A percentile compares a stretch with the other conserved stretches of the same genome.
Evolutionary conservation across 2,797 vertebrate species (phyloP).

Genomic region (Galaxias olidus): DNA sequence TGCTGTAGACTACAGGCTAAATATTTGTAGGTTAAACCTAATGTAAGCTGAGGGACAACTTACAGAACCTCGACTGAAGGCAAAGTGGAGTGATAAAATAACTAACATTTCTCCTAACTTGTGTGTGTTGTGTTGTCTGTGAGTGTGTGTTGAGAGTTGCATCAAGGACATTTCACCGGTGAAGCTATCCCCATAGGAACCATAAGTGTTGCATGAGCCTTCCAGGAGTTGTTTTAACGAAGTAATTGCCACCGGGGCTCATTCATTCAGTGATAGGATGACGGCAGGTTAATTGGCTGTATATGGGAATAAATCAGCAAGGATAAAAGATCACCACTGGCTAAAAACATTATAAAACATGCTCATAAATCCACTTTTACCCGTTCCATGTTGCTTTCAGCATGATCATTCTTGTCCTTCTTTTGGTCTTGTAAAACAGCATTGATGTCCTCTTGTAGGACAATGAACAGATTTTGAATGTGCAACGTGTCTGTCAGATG

Average conservation of each 20-base stretch:
- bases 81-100: too few species aligned
- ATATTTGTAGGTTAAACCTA: too few species aligned
- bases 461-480: too few species aligned
- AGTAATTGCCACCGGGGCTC: not conserved
- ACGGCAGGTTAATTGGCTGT: slow-evolving; percentile 15
- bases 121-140: slow-evolving; percentile 2
- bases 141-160: not conserved
- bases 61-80: too few species aligned
- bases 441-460: too few species aligned
- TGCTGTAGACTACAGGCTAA: too few species aligned
- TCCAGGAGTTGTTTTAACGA: slow-evolving; percentile 13
- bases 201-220: not conserved
- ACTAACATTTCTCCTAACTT: too few species aligned
- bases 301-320: not conserved
- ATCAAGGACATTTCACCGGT: slow-evolving; percentile 5
- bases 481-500: too few species aligned
- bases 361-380: not conserved
- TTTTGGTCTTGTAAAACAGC: too few species aligned
- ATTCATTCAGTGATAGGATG: slow-evolving; percentile 3
- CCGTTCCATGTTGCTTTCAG: not conserved
- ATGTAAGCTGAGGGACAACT: too few species aligned
- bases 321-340: not conserved
- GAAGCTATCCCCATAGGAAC: not conserved
- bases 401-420: not conserved
- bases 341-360: not conserved